Evolutionary conservation across 2,113 vertebrate species (phyloP).

Genomic region (Actenoides lindsayi): DNA sequence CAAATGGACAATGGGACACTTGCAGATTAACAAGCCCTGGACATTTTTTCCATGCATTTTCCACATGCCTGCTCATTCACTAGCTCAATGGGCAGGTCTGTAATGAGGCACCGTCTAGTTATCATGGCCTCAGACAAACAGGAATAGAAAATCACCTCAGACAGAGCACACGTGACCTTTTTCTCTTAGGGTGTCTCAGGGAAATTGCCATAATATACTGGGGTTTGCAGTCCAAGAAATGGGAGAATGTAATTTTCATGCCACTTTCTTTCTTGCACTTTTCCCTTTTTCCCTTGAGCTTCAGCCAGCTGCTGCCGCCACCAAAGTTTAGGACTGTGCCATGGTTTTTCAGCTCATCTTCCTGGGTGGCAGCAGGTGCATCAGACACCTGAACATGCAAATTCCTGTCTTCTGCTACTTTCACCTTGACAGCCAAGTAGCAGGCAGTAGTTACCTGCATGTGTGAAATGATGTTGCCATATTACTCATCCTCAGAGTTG

Average conservation of each 20-base stretch:
- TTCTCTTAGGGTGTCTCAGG: not conserved
- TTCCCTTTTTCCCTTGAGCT: not conserved
- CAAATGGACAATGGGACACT: not conserved
- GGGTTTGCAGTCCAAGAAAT: not conserved
- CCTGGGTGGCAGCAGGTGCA: not conserved
- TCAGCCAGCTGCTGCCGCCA: not conserved
- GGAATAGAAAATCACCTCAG: not conserved
- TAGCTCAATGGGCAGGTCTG: not conserved
- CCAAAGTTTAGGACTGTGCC: too few species aligned
- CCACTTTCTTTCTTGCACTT: not conserved
- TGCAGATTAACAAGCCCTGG: not conserved
- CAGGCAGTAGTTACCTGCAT: not conserved
- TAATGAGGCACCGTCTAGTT: not conserved
- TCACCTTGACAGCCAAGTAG: not conserved
- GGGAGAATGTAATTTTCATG: not conserved
- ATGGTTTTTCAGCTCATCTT: not conserved
- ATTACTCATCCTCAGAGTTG: not conserved
- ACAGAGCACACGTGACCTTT: not conserved
- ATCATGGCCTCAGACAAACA: not conserved
- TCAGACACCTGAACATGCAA: not conserved
- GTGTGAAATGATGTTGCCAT: not conserved
- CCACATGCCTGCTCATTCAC: not conserved
- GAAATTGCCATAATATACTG: not conserved
- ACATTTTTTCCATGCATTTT: not conserved
- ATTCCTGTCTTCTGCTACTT: not conserved